These are phyloP conservation scores for Pitangus sulphuratus DNA, from an alignment of 2,797 vertebrate species.

Conservation along the genomic window DNA sequence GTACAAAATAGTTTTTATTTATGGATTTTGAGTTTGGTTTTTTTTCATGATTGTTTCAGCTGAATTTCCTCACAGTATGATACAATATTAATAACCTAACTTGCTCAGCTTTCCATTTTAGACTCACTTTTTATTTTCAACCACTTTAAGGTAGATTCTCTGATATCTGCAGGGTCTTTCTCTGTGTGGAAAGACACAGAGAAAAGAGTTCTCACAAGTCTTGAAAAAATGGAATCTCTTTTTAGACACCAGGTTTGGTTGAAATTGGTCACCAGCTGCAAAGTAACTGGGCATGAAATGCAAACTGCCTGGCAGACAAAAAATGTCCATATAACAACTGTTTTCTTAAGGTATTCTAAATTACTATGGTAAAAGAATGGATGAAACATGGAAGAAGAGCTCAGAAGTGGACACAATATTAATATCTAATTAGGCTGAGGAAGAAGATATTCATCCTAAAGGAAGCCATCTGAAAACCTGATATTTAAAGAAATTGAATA, in stretches of 20 bases:
- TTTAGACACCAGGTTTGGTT: neutral
- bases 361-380: neutral
- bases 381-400: neutral
- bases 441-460: neutral
- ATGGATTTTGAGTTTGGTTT: neutral
- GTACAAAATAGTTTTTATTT: neutral
- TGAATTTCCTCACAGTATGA: neutral
- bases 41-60: neutral
- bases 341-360: neutral
- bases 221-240: neutral
- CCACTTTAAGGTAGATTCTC: neutral
- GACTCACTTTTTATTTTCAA: neutral
- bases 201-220: neutral
- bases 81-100: neutral
- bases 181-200: neutral
- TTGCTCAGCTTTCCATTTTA: neutral
- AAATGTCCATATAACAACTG: neutral
- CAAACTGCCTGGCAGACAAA: neutral
- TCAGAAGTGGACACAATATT: neutral
- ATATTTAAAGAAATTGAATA: neutral
- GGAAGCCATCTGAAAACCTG: neutral
- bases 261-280: neutral
- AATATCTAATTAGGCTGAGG: neutral
- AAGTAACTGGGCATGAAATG: neutral
- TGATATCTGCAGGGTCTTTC: neutral